phyloP scores from a whole-genome alignment of 2,888 invertebrate genomes.

The Anticlea derivata region DNA sequence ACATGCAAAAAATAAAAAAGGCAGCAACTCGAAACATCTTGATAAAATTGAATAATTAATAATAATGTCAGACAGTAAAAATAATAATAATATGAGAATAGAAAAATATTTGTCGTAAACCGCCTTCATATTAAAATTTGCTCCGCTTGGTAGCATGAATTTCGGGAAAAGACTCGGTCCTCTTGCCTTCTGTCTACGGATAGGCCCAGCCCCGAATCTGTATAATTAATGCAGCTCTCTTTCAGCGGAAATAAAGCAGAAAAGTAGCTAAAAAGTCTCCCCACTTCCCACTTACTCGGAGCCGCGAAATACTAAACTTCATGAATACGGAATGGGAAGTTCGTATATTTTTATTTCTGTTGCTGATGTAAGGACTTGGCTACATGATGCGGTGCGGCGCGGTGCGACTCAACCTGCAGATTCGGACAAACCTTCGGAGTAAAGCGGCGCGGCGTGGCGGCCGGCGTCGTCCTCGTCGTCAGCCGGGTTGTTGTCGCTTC shows the following conservation, averaged over 20 bases:
- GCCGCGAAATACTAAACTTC: slow-evolving; percentile 45
- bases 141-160: too few relatives aligned
- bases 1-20: too few relatives aligned
- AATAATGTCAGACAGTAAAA: too few relatives aligned
- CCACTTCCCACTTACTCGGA: slow-evolving; percentile 35
- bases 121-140: too few relatives aligned
- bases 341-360: slow-evolving; percentile 28
- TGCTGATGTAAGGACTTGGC: slow-evolving; percentile 14
- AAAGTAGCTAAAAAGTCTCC: slow-evolving; percentile 31
- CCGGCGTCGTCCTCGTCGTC: too few relatives aligned
- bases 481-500: too few relatives aligned
- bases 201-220: not conserved
- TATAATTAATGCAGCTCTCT: slow-evolving; percentile 17
- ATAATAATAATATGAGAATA: too few relatives aligned
- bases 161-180: not conserved
- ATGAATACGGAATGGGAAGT: slow-evolving; percentile 46
- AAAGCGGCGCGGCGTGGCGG: too few relatives aligned
- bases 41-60: too few relatives aligned
- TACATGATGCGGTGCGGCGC: not conserved
- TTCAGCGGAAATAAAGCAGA: slow-evolving; percentile 21
- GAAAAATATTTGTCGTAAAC: too few relatives aligned
- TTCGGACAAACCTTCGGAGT: too few relatives aligned
- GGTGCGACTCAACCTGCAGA: not conserved
- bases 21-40: too few relatives aligned
- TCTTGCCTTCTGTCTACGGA: not conserved